phyloP scores from a whole-genome alignment of 2,797 vertebrate genomes.

The Protonibea diacanthus region DNA sequence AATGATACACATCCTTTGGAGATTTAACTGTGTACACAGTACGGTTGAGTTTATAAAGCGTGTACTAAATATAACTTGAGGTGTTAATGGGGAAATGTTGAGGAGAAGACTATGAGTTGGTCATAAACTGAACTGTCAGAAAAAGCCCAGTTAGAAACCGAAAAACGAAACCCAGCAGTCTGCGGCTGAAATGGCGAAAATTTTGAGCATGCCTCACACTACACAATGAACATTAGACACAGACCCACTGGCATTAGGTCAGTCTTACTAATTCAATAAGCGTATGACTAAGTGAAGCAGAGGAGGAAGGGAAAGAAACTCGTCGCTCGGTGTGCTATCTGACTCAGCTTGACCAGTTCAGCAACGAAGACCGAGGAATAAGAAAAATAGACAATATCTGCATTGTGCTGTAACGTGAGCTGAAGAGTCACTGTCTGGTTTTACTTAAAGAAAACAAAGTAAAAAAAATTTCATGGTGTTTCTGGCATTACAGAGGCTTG shows the following conservation, averaged over 20 bases:
- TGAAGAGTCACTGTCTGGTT: not conserved
- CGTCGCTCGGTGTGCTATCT: not conserved
- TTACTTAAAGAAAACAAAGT: not conserved
- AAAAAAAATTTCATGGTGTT: not conserved
- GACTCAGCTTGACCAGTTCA: slow-evolving; percentile 20
- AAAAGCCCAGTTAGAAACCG: not conserved
- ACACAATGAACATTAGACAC: slow-evolving; percentile 41
- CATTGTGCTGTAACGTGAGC: not conserved
- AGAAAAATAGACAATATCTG: not conserved
- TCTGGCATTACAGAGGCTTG: not conserved
- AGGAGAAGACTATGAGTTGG: no score
- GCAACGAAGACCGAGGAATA: not conserved
- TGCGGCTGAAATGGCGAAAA: slow-evolving; percentile 2
- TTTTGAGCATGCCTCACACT: slow-evolving; percentile 28
- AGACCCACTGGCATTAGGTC: slow-evolving; percentile 30
- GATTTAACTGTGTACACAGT: not conserved
- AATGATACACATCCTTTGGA: slow-evolving; percentile 51
- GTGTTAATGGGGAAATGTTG: slow-evolving; percentile 7
- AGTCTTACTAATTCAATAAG: slow-evolving; percentile 45
- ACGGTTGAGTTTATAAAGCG: not conserved
- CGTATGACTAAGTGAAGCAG: slow-evolving; percentile 18
- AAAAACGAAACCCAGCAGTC: not conserved
- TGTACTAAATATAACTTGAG: not conserved
- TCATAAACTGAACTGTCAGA: not conserved
- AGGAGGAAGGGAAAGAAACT: slow-evolving; percentile 12